Conservation (phyloP, 2,113 vertebrate species). For the Brachirus orientalis region DNA sequence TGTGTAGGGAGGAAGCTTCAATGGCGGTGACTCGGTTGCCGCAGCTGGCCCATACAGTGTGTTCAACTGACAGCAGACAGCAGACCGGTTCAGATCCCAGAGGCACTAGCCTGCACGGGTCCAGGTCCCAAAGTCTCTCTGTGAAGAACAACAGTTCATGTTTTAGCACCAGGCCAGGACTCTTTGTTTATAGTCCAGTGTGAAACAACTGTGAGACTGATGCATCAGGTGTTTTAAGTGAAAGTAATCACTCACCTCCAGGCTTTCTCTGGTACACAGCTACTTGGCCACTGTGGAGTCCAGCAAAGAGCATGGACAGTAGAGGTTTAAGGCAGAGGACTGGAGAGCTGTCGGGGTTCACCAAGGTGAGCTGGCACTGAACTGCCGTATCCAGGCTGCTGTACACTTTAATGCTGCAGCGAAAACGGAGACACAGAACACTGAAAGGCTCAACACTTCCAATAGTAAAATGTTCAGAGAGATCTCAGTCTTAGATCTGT, state of each 20-base stretch:
- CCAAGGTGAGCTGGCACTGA: conserved; percentile 42
- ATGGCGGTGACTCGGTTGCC: conserved; percentile 49
- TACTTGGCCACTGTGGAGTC: conserved; percentile 50
- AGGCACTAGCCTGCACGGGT: conserved; percentile 23
- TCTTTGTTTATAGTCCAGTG: not conserved
- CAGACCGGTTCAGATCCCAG: conserved; percentile 39
- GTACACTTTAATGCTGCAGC: conserved; percentile 47
- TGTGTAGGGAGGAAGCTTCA: conserved; percentile 37
- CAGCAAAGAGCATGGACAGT: conserved; percentile 43
- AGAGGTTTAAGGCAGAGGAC: conserved; percentile 48
- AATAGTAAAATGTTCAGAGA: not conserved
- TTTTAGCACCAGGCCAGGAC: not conserved
- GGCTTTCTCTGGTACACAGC: conserved; percentile 35
- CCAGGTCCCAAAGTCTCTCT: conserved; percentile 52
- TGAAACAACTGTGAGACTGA: not conserved
- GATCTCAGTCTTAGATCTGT: too few relatives aligned
- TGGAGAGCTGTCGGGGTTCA: conserved; percentile 36
- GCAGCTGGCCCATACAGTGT: conserved; percentile 54
- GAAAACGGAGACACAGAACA: not conserved
- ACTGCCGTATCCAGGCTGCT: conserved; percentile 58
- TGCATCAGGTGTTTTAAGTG: not conserved
- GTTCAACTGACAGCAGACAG: conserved; percentile 41
- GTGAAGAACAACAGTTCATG: not conserved
- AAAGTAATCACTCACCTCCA: conserved; percentile 31
- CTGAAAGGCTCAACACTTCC: not conserved